phyloP scores from a whole-genome alignment of 2,113 vertebrate genomes.

The Dicentrarchus labrax region DNA sequence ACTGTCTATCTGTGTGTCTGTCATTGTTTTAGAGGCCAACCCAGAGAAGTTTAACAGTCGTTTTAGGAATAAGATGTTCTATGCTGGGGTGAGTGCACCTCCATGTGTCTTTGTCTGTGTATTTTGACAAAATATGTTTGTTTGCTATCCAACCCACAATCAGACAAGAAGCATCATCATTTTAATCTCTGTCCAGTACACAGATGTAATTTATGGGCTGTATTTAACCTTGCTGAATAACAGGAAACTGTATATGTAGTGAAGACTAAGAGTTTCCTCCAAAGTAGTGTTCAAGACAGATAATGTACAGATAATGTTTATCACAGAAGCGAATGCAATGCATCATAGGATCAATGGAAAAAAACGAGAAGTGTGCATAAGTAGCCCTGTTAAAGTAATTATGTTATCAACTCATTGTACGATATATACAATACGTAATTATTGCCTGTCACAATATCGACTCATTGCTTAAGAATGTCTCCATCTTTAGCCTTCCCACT shows the following conservation, averaged over 20 bases:
- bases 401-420: too few relatives aligned
- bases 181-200: neutral
- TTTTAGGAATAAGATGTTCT: slow-evolving; percentile 98
- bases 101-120: neutral
- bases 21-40: slow-evolving; percentile 90
- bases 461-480: too few relatives aligned
- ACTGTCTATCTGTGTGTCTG: neutral
- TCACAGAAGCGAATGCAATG: too few relatives aligned
- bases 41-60: slow-evolving; percentile 98
- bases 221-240: neutral
- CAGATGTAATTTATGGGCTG: neutral
- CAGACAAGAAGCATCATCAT: neutral
- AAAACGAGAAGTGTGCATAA: too few relatives aligned
- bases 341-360: too few relatives aligned
- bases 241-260: too few relatives aligned
- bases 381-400: too few relatives aligned
- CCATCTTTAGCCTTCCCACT: too few relatives aligned
- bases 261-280: neutral
- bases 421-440: too few relatives aligned
- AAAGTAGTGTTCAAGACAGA: too few relatives aligned
- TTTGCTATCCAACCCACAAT: neutral
- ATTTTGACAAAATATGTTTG: neutral
- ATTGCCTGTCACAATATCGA: too few relatives aligned
- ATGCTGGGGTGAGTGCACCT: slow-evolving; percentile 91
- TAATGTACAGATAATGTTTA: too few relatives aligned